phyloP scores from a whole-genome alignment of 37 sponge, comb jelly and placozoan genomes.

The Haliclona indistincta region DNA sequence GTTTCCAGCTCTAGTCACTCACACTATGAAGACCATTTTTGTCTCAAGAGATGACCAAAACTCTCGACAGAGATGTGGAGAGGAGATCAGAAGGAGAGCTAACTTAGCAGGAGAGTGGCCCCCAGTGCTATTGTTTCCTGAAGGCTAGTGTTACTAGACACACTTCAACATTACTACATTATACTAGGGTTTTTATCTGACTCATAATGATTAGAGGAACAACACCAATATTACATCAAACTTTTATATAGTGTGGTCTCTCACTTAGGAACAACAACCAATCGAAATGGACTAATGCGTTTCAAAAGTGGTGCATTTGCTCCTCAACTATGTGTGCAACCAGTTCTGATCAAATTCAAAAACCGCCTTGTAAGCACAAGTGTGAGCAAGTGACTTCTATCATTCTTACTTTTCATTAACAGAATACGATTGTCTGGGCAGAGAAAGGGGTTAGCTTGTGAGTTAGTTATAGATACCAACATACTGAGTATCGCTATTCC shows the following conservation, averaged over 20 bases:
- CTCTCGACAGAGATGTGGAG: constrained; percentile 31
- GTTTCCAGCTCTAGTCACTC: constrained; percentile 17
- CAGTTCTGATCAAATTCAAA: constrained; percentile 36
- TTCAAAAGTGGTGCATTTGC: constrained; percentile 65
- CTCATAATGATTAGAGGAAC: background rate
- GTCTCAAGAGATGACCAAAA: constrained; percentile 37
- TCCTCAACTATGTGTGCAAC: constrained; percentile 55
- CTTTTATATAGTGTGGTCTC: background rate
- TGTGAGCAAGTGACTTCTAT: background rate
- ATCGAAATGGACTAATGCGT: constrained; percentile 32
- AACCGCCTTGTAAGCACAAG: constrained; percentile 23
- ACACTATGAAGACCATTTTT: constrained; percentile 46
- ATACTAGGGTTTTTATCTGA: constrained; percentile 20
- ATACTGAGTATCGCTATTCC: no score
- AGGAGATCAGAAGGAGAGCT: constrained; percentile 45
- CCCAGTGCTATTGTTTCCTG: constrained; percentile 59
- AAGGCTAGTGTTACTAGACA: constrained; percentile 25
- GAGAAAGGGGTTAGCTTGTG: constrained; percentile 23
- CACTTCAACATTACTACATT: background rate
- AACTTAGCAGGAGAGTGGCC: constrained; percentile 60
- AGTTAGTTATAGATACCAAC: constrained; percentile 1
- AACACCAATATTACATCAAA: no score
- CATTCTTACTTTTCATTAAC: background rate
- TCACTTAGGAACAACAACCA: constrained; percentile 51
- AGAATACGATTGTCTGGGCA: constrained; percentile 61